Conservation (phyloP, 1,140 invertebrate species). For the Ctenoplectra terminalis region DNA sequence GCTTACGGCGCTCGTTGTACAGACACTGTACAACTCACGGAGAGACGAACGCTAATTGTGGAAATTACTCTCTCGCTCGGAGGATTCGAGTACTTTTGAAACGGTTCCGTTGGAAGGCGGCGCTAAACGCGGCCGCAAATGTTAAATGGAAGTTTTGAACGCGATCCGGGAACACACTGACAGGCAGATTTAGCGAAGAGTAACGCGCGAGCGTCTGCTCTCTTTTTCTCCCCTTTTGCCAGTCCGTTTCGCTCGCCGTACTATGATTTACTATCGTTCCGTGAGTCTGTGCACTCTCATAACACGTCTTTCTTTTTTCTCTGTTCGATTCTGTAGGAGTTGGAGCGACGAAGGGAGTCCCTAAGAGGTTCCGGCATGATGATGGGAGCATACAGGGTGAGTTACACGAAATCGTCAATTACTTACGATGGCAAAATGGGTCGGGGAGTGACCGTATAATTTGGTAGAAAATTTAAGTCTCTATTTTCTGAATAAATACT, state of each 20-base stretch:
- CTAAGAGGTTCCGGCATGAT: constrained; percentile 11
- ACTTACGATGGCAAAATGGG: not conserved
- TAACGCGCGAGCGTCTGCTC: not conserved
- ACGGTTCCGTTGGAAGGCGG: not conserved
- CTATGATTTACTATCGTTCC: constrained; percentile 22
- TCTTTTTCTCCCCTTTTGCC: not conserved
- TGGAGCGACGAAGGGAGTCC: constrained; percentile 15
- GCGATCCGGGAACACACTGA: not conserved
- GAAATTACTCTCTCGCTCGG: constrained; percentile 31
- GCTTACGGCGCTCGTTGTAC: not conserved
- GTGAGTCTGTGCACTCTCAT: not conserved
- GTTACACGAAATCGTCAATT: not conserved
- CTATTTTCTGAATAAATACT: not conserved
- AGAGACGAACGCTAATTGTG: constrained; percentile 47
- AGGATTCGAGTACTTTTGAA: constrained; percentile 9
- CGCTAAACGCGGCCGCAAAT: not conserved
- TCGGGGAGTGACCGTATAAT: not conserved
- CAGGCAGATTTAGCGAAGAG: not conserved
- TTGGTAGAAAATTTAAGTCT: not conserved
- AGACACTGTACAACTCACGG: not conserved
- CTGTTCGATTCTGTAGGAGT: not conserved
- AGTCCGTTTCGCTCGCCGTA: not conserved
- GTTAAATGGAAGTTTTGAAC: constrained; percentile 5
- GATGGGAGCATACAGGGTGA: constrained; percentile 7
- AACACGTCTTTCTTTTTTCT: not conserved